Percentiles rank a stretch among this genome's conserved stretches.
Evolutionary conservation across 2,888 invertebrate species (phyloP).

Genomic region (Bellardia bayeri): DNA sequence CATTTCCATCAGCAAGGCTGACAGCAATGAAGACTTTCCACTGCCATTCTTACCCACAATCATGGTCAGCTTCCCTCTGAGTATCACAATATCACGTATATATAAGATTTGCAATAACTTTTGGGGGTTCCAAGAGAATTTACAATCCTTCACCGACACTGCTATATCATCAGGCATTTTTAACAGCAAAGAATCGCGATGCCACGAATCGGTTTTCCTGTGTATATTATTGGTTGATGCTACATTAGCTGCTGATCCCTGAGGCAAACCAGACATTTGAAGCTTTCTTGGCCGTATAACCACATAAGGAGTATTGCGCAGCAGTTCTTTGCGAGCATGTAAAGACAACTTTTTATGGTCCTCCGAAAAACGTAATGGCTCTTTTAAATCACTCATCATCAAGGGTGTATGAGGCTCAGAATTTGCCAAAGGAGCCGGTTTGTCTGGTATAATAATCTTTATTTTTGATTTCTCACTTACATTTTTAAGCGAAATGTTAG

Average conservation of each 20-base stretch:
- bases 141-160: slow-evolving; percentile 81
- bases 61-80: slow-evolving; percentile 87
- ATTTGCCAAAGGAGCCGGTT: slow-evolving; percentile 77
- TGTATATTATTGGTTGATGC: slow-evolving; percentile 10
- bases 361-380: slow-evolving; percentile 48
- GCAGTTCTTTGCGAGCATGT: slow-evolving; percentile 77
- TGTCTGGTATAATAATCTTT: slow-evolving; percentile 76
- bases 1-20: slow-evolving; percentile 92
- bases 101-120: slow-evolving; percentile 72
- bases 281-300: slow-evolving; percentile 79
- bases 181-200: slow-evolving; percentile 81
- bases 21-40: slow-evolving; percentile 91
- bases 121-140: slow-evolving; percentile 80
- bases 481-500: slow-evolving; percentile 42
- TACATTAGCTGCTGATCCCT: not conserved
- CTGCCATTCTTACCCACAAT: slow-evolving; percentile 92
- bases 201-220: slow-evolving; percentile 74
- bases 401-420: slow-evolving; percentile 80
- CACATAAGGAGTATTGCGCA: slow-evolving; percentile 80
- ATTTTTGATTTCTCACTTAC: slow-evolving; percentile 76
- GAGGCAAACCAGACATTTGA: slow-evolving; percentile 6
- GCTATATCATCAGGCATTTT: slow-evolving; percentile 83
- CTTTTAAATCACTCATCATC: slow-evolving; percentile 24
- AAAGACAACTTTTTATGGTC: slow-evolving; percentile 60
- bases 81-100: slow-evolving; percentile 82